Percentiles rank a stretch among this genome's conserved stretches.
Conservation (phyloP, 2,113 vertebrate species). For the Bubo scandiacus region DNA sequence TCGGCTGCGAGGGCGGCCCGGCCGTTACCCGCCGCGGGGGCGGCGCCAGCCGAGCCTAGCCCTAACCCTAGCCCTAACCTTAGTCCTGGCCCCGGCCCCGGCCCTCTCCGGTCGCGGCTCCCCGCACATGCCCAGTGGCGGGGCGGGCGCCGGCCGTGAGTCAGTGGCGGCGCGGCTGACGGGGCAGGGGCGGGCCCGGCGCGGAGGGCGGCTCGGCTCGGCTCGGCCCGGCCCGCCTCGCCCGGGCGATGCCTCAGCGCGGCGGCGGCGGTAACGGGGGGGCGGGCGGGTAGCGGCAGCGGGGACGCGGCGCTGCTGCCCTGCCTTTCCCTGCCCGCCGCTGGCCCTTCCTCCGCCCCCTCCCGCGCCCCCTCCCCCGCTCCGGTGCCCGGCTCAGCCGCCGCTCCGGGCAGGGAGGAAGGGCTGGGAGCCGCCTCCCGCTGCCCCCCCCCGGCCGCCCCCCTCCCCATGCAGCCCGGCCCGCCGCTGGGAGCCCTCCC, state of each 20-base stretch:
- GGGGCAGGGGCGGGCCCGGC: background rate
- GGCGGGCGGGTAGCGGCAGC: background rate
- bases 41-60: background rate
- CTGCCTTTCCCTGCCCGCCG: background rate
- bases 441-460: background rate
- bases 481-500: conserved; percentile 9
- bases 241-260: background rate
- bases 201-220: background rate
- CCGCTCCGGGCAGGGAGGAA: conserved; percentile 3
- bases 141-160: background rate
- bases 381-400: background rate
- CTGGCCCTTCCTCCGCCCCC: background rate
- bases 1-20: too few species aligned
- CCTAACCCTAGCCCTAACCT: too few species aligned
- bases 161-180: background rate
- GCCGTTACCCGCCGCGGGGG: background rate
- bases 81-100: background rate
- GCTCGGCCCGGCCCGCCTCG: background rate
- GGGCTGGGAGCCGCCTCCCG: background rate
- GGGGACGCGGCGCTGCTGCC: background rate
- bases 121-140: background rate
- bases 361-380: background rate
- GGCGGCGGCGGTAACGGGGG: background rate
- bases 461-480: conserved; percentile 31
- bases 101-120: background rate